A percentile compares a stretch with the other conserved stretches of the same genome.
Conservation (phyloP, 2,797 vertebrate genomes). For the Cossypha caffra region DNA sequence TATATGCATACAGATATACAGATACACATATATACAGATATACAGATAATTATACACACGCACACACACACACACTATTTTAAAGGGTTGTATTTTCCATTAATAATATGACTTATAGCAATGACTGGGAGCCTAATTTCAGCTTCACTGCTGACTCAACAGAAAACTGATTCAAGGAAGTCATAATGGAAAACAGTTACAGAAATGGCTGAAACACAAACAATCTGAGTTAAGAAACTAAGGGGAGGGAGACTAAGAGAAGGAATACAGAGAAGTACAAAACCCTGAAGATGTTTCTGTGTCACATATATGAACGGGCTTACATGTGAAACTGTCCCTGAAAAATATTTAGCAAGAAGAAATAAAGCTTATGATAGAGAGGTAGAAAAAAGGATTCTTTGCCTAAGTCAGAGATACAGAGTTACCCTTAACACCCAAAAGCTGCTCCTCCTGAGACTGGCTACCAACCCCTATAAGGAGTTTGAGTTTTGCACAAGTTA, state of each 20-base stretch:
- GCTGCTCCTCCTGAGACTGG: not conserved
- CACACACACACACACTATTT: not conserved
- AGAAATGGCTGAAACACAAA: not conserved
- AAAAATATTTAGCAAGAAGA: not conserved
- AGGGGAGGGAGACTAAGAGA: not conserved
- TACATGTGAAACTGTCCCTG: not conserved
- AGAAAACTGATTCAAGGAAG: not conserved
- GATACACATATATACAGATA: too few relatives aligned
- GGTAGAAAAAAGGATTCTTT: not conserved
- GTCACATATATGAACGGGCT: accelerated
- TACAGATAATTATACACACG: too few relatives aligned
- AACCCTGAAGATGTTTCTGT: not conserved
- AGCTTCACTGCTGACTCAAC: not conserved
- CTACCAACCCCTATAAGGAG: not conserved
- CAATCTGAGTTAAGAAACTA: not conserved
- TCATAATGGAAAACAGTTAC: not conserved
- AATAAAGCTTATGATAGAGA: not conserved
- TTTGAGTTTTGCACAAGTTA: not conserved
- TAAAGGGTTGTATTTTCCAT: not conserved
- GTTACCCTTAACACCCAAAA: not conserved
- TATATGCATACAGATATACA: not conserved
- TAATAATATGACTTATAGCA: not conserved
- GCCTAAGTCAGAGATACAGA: not conserved
- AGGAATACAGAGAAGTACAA: not conserved
- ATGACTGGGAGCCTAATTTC: not conserved